Conservation (phyloP, 2,797 vertebrate species). For the Diceros bicornis region DNA sequence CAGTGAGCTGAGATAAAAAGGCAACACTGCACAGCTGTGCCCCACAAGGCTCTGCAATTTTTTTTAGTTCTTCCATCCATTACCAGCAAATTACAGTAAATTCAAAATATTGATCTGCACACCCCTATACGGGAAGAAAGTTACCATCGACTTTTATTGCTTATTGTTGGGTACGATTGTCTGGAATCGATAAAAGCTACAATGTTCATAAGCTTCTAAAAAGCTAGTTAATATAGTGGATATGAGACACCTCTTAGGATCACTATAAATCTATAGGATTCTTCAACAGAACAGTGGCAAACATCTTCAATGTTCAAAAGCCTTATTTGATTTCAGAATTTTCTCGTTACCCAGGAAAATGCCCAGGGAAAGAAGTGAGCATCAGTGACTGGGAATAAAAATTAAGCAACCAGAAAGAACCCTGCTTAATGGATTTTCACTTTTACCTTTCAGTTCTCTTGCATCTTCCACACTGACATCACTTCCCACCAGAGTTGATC, state of each 20-base stretch:
- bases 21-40: conserved; percentile 54
- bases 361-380: conserved; percentile 50
- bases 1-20: conserved; percentile 69
- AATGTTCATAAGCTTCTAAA: conserved; percentile 83
- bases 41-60: conserved; percentile 62
- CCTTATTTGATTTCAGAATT: conserved; percentile 73
- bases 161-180: conserved; percentile 79
- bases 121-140: conserved; percentile 71
- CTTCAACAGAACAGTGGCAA: conserved; percentile 68
- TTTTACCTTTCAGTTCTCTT: background rate
- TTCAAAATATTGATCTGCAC: conserved; percentile 80
- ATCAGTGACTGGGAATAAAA: conserved; percentile 57
- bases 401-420: conserved; percentile 44
- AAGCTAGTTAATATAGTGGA: conserved; percentile 74
- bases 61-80: conserved; percentile 75
- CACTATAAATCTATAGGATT: conserved; percentile 72
- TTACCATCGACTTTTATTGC: conserved; percentile 79
- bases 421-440: background rate
- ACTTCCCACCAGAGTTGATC: background rate
- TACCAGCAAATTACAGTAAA: conserved; percentile 85
- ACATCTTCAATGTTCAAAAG: conserved; percentile 67
- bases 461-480: background rate
- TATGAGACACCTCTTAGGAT: conserved; percentile 75
- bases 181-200: conserved; percentile 82
- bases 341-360: conserved; percentile 70